Evolutionary conservation across 2,113 vertebrate species (phyloP).

Genomic region (Apodemus speciosus): DNA sequence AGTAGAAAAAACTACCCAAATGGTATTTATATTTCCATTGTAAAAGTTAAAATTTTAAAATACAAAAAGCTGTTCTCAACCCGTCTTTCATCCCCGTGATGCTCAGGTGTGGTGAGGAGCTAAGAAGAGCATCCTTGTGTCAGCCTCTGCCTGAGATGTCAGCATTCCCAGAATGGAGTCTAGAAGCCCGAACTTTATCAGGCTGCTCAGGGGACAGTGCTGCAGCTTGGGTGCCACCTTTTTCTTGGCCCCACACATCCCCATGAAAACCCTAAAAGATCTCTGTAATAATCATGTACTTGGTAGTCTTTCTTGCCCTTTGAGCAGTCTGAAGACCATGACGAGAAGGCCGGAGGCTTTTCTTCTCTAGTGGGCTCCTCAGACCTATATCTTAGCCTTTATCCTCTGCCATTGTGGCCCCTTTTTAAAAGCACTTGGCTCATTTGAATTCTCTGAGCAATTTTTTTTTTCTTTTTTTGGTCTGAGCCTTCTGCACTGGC

Average conservation of each 20-base stretch:
- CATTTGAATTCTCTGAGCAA: background rate
- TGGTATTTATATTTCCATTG: background rate
- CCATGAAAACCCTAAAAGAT: accelerated
- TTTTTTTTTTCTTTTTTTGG: background rate
- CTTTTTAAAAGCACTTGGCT: background rate
- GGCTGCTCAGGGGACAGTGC: background rate
- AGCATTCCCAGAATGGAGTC: background rate
- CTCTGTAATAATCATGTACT: background rate
- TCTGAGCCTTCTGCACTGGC: background rate
- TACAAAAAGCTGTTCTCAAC: background rate
- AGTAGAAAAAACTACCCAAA: background rate
- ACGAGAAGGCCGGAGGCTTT: background rate
- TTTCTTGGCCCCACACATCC: background rate
- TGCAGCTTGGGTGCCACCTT: accelerated
- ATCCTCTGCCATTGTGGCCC: background rate
- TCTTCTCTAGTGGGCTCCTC: background rate
- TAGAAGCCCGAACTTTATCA: background rate
- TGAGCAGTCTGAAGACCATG: background rate
- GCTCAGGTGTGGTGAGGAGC: too few species aligned
- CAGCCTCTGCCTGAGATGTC: background rate
- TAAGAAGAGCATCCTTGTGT: background rate
- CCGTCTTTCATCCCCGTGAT: background rate
- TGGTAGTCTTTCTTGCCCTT: background rate
- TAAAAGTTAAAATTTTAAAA: background rate
- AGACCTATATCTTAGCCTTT: background rate